Base-by-base conservation (phyloP, 2,888 invertebrate species). In the Hemicrepidius hirtus region DNA sequence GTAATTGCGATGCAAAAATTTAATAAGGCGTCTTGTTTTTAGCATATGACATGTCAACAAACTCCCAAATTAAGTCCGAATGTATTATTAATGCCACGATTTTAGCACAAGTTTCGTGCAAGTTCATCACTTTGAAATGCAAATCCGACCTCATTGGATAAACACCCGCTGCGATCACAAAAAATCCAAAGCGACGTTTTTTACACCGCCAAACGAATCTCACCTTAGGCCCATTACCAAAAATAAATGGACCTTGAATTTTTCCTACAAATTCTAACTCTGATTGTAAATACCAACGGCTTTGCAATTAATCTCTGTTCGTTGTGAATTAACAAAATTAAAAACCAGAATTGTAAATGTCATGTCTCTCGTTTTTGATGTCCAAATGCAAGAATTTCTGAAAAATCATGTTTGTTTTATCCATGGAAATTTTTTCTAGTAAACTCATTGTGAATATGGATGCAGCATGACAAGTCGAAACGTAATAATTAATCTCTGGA, bases 51-150 rank as follows among this genome's bases (percentile, higher is more conserved):
- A 57, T 57, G 57, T 57, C 57, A 57, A 57, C 57, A 57, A 37
- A 57, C 37, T 21, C 57, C 57, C 35, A 57, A 57, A 32, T 57
- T 57, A 37, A 57, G 59, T 60, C 49, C 28, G 59, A 59, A 68
- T 68, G 68, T 68, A 60, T 67, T 68, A 68, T 68, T 68, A 46
- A 60, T 57, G 46, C 20, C 35, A 24, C 59, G 55, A 60, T 59
- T 68, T 60, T 59, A 18, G 68, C 60, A 24, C 46, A 57, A 57
- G 68, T 44, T 68, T 60, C 68, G 59, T 68, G 68, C 60, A 68
- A 46, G 68, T 68, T 68, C 68, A 49, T 57, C 59, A 35, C 68
- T 68, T 68, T 68, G 68, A 59, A 68, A 68, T 68, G 68, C 68
- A 59, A 68, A 68, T 68, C 32, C 46, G 49, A 32, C 68, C 60